Conservation (phyloP, 2,888 invertebrate species). For the Heliconius erato region DNA sequence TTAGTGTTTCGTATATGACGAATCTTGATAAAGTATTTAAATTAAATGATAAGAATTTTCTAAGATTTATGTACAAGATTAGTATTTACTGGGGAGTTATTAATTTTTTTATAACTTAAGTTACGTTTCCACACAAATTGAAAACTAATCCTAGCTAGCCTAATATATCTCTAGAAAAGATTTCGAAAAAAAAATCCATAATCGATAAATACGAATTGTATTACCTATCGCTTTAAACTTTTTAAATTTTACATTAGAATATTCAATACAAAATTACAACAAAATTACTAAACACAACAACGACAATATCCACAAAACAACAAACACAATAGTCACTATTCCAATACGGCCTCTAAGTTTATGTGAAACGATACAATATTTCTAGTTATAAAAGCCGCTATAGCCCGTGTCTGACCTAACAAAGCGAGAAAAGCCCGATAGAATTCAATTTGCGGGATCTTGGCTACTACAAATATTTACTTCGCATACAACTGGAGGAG, state of each 20-base stretch:
- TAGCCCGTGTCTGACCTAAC: constrained; percentile 31
- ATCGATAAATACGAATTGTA: too few species aligned
- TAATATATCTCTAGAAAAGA: too few species aligned
- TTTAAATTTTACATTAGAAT: neutral
- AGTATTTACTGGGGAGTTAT: neutral
- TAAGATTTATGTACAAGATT: neutral
- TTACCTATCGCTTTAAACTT: too few species aligned
- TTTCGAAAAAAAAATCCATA: too few species aligned
- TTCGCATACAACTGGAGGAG: constrained; percentile 46
- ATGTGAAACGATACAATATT: constrained; percentile 11
- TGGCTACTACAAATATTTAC: constrained; percentile 49
- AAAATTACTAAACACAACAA: neutral
- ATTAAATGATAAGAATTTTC: neutral
- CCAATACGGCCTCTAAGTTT: neutral
- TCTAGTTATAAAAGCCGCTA: constrained; percentile 9
- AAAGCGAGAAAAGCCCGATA: constrained; percentile 46
- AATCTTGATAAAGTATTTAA: neutral
- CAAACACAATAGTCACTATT: neutral
- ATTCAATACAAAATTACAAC: neutral
- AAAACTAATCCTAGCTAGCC: too few species aligned
- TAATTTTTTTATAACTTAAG: too few species aligned
- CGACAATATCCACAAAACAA: neutral
- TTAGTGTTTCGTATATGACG: constrained; percentile 14
- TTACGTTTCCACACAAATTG: too few species aligned
- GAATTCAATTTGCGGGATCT: constrained; percentile 52